Conservation (phyloP, 2,888 invertebrate species). For the Pyrgus malvae region DNA sequence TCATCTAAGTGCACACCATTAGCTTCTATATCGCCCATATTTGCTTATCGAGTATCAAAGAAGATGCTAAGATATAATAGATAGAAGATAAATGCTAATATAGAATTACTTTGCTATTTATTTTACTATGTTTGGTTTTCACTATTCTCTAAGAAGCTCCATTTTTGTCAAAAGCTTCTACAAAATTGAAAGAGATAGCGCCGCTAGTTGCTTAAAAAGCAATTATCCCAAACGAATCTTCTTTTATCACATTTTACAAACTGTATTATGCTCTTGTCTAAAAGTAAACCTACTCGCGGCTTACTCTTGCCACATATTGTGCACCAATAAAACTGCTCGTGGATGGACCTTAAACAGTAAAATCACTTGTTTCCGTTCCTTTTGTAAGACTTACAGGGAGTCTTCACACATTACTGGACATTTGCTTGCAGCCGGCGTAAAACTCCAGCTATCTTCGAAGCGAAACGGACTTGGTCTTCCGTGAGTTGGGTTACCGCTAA, state of each 20-base stretch:
- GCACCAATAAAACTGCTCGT: not conserved
- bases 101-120: no score
- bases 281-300: not conserved
- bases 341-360: conserved; percentile 16
- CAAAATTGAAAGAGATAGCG: not conserved
- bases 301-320: conserved; percentile 5
- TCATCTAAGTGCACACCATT: conserved; percentile 40
- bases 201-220: not conserved
- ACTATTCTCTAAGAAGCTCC: no score
- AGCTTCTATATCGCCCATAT: not conserved
- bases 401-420: not conserved
- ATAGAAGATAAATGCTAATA: no score
- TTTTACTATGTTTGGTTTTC: no score
- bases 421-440: no score
- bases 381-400: not conserved
- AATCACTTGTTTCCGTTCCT: conserved; percentile 19
- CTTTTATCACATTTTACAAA: not conserved
- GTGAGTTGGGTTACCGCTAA: no score
- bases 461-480: no score
- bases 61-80: no score
- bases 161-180: no score
- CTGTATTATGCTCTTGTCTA: not conserved
- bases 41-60: no score
- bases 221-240: not conserved
- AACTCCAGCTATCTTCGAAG: no score